A percentile compares a stretch with the other conserved stretches of the same genome.
These are phyloP conservation scores for Nestor notabilis DNA, from an alignment of 2,113 vertebrate genomes.

Conservation along the genomic window DNA sequence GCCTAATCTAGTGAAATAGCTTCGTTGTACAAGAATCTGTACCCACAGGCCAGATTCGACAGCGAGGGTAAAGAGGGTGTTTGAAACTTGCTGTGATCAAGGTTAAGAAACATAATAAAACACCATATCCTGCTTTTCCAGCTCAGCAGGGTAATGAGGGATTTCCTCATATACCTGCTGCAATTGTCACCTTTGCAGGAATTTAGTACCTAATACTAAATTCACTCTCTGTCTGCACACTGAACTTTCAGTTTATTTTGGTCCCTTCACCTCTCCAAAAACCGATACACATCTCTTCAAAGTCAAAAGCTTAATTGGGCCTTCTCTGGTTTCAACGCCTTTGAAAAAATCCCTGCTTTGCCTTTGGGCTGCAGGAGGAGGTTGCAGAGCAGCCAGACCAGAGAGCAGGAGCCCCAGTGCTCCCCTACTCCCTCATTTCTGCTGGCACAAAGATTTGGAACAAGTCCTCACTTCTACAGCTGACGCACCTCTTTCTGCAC, in stretches of 20 bases:
- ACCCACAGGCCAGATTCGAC: conserved; percentile 55
- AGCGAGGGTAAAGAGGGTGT: conserved; percentile 12
- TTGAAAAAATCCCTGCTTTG: background rate
- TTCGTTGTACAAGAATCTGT: conserved; percentile 25
- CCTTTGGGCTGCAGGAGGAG: background rate
- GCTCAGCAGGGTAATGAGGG: conserved; percentile 51
- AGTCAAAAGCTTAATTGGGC: background rate
- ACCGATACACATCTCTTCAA: background rate
- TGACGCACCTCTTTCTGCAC: background rate
- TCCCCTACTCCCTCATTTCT: background rate
- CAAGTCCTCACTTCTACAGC: background rate
- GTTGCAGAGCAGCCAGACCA: background rate
- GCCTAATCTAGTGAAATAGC: conserved; percentile 6
- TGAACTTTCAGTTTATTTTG: background rate
- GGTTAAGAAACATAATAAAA: conserved; percentile 53
- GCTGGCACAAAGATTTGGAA: background rate
- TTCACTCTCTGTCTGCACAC: background rate
- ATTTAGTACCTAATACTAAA: background rate
- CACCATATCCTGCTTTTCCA: conserved; percentile 53
- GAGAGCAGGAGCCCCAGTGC: background rate
- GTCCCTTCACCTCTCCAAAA: background rate
- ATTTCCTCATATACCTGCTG: conserved; percentile 52
- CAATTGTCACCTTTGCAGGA: conserved; percentile 28
- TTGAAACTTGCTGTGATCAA: conserved; percentile 50
- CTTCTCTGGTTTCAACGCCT: background rate